A percentile compares a stretch with the other conserved stretches of the same genome.
Conservation (phyloP, 2,797 vertebrate genomes). For the Leptodactylus fallax region DNA sequence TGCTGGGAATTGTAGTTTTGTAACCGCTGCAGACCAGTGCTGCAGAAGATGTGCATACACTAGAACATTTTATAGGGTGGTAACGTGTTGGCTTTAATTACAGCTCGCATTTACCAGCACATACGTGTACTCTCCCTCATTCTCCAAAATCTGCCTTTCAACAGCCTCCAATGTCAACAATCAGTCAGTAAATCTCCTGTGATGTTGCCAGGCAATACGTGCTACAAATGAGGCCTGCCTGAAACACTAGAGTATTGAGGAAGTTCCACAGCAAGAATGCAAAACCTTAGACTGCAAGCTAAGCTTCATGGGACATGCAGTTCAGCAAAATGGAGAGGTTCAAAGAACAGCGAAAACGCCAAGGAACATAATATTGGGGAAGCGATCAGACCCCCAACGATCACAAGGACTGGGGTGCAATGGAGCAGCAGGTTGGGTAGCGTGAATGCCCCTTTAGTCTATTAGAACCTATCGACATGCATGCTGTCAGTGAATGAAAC, state of each 20-base stretch:
- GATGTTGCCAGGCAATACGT: slow-evolving; percentile 37
- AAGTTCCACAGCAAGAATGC: slow-evolving; percentile 21
- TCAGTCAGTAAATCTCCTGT: slow-evolving; percentile 26
- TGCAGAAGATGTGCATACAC: not conserved
- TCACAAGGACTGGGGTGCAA: too few relatives aligned
- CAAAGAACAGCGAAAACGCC: not conserved
- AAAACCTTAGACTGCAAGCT: not conserved
- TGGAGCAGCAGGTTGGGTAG: too few relatives aligned
- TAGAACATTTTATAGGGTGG: not conserved
- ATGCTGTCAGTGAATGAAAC: not conserved
- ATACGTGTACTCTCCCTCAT: not conserved
- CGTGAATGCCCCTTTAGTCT: too few relatives aligned
- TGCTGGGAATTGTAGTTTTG: too few relatives aligned
- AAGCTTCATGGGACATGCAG: not conserved
- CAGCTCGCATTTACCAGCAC: not conserved
- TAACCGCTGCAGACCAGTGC: not conserved
- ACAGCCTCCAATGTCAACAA: slow-evolving; percentile 45
- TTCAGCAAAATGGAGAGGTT: not conserved
- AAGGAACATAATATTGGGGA: not conserved
- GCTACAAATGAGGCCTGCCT: slow-evolving; percentile 2
- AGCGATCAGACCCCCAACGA: too few relatives aligned
- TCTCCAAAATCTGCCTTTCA: slow-evolving; percentile 41
- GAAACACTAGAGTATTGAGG: slow-evolving; percentile 40
- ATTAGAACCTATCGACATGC: too few relatives aligned
- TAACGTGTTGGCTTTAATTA: slow-evolving; percentile 8